Base-by-base conservation (phyloP, 2,888 invertebrate genomes). In the Auanema freiburgensis region DNA sequence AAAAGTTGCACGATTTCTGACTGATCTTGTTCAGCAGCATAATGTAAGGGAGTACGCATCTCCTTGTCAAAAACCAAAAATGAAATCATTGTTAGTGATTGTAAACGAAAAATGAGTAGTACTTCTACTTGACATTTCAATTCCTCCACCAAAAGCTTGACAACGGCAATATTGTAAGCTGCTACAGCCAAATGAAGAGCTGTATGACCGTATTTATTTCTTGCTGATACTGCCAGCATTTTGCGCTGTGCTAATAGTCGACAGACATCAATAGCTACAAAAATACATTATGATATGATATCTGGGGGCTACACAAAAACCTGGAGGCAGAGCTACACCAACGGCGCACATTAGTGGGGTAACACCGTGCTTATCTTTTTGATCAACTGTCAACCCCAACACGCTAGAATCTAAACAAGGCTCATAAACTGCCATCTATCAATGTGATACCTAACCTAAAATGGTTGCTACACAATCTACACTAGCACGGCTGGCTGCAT, bases 301-400 rank as follows among this genome's bases (percentile, higher is more conserved):
- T n/a, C n/a, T n/a, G n/a, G n/a, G n/a, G n/a, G n/a, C n/a, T n/a
- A n/a, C n/a, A 18, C 8, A 11, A 49, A 24, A 21, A 68, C 68
- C 62, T 57, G 74, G 74, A 3, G 74, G 72, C 1, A 72, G 58
- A 14, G 61, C 60, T 1, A 74, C 70, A 16, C 76, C 74, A 1
- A 71, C 78, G 2, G 81, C 79, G 64, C 76, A 79, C 76, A 82
- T 80, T 25, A 81, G 60, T 0, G 81, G 81, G 10, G 74, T 81
- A 24, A 76, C 63, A 8, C 71, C 73, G 44, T 65, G 67, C 4
- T 57, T 63, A 65, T 81, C 81, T 21, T 69, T 67, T 56, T 78
- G 79, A 64, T 81, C 81, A 8, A 79, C 65, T 12, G 73, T 68
- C 25, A 80, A 63, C 0, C 70, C 71, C 16, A 74, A 58, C 14